Base-by-base conservation (phyloP, 2,797 vertebrate genomes). In the Xiphophorus birchmanni region DNA sequence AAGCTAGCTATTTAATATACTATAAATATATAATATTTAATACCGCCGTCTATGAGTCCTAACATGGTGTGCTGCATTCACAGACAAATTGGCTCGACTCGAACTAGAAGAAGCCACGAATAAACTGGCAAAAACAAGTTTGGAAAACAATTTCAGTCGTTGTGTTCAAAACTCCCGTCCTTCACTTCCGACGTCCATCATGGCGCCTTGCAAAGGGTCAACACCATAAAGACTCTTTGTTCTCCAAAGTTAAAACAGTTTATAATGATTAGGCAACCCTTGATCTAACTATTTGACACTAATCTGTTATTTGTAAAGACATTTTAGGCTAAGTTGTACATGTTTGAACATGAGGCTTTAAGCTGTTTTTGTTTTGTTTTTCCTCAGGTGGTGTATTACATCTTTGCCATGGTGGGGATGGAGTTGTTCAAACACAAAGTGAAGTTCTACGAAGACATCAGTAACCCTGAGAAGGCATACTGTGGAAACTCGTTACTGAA, bases 401-500 rank as follows among this genome's bases (percentile, higher is more conserved):
- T 97, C 1, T 98, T 99, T 90, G 97, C 98, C 29, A 93, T 98
- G 91, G 86, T 98, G 3, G 97, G 98, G n/a, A 99, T 99, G 98
- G 98, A 99, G 90, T 75, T 97, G 32, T 99, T 99, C 91, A 96
- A 96, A 0, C 93, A 95, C 47, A 97, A 94, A 90, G 89, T 99
- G 67, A 90, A 26, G 26, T 98, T 96, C 87, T 97, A 95, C 17
- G 90, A 84, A 0, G 72, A 89, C 77, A 89, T 93, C 0, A 89
- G 81, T 0, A 80, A 94, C 37, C 95, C 95, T 0, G 81, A 83
- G 0, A 91, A 89, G 4, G 65, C 75, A 35, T 96, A 90, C 48
- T 99, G 98, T 1, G 97, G 98, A 21, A 97, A 98, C 82, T 42
- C 83, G 0, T 93, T 95, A 63, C 93, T 99, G 44, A 95, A 93